Evolutionary conservation across 2,113 vertebrate genomes (phyloP).

Genomic region (Triplophysa tibetana): DNA sequence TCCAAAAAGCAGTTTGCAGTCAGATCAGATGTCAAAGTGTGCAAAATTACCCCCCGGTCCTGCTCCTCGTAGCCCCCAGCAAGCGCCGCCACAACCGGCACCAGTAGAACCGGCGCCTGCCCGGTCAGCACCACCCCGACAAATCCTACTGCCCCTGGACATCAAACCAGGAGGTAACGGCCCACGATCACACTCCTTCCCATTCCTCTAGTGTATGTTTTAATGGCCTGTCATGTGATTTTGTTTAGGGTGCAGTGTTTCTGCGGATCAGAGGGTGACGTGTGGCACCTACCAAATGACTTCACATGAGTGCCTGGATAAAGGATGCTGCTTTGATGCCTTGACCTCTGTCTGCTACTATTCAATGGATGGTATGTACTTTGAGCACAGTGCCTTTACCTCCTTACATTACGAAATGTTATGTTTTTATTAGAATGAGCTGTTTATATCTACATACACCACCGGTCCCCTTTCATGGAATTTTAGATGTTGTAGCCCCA

Average conservation of each 20-base stretch:
- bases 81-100: background rate
- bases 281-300: conserved; percentile 52
- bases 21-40: background rate
- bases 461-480: too few species aligned
- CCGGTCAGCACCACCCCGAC: background rate
- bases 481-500: too few species aligned
- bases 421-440: too few species aligned
- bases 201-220: background rate
- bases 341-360: conserved; percentile 61
- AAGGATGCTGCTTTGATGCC: conserved; percentile 65
- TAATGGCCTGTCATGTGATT: background rate
- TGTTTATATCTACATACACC: too few species aligned
- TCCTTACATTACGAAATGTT: too few species aligned
- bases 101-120: background rate
- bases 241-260: conserved; percentile 61
- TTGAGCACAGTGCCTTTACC: background rate
- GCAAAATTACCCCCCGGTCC: background rate
- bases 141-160: background rate
- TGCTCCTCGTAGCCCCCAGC: background rate
- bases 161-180: background rate
- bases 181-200: background rate
- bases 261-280: conserved; percentile 40
- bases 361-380: conserved; percentile 66
- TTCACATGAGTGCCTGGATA: conserved; percentile 40
- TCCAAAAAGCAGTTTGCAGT: background rate